These are phyloP conservation scores for Podilymbus podiceps DNA, from an alignment of 2,113 vertebrate genomes.

Conservation along the genomic window DNA sequence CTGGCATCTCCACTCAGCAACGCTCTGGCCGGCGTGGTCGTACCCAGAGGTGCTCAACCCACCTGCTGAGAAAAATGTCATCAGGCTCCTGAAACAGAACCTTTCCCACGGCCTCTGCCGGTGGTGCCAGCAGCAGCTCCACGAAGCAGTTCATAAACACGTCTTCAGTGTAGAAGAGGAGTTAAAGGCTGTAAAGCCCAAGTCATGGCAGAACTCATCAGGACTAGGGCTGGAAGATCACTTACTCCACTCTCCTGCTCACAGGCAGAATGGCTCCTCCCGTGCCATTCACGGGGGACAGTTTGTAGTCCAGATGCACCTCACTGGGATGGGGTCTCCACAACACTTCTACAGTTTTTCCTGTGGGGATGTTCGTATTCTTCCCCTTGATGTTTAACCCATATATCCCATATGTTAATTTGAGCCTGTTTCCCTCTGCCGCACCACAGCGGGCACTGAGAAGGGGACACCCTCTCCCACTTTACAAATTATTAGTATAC, in stretches of 20 bases:
- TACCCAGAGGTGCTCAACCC: not conserved
- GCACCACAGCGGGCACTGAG: not conserved
- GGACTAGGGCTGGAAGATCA: not conserved
- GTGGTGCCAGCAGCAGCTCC: not conserved
- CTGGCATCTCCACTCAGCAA: not conserved
- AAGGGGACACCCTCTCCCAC: not conserved
- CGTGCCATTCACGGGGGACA: rapidly evolving
- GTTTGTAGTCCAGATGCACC: not conserved
- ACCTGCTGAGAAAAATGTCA: not conserved
- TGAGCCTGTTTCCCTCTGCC: not conserved
- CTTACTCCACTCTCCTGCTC: not conserved
- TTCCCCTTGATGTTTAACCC: not conserved
- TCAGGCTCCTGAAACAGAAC: not conserved
- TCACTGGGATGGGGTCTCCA: not conserved
- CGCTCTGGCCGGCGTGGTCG: not conserved
- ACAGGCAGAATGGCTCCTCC: not conserved
- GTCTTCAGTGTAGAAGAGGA: not conserved
- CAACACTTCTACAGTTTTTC: not conserved
- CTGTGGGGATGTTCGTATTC: not conserved
- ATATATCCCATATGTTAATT: not conserved
- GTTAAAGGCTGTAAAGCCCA: not conserved
- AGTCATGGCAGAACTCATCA: not conserved
- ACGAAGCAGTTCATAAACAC: not conserved
- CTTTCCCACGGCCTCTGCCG: not conserved
- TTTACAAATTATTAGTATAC: not conserved